Percentiles rank a stretch among this genome's conserved stretches.
Conservation (phyloP, 2,797 vertebrate species). For the Eupleurogrammus muticus region DNA sequence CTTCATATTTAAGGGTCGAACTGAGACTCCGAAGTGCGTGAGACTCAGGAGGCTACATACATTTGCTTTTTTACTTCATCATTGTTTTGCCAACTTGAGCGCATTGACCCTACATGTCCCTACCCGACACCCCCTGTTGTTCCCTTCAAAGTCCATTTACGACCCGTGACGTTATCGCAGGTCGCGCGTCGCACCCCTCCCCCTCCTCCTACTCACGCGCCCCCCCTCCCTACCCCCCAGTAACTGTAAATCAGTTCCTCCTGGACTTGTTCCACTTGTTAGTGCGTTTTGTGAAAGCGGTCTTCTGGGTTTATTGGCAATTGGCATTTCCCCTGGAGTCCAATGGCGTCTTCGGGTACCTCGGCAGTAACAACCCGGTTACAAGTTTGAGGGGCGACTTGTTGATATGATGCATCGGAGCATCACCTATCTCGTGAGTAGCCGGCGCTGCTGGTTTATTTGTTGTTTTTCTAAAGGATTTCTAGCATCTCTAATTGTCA, state of each 20-base stretch:
- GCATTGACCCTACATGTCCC: slow-evolving; percentile 14
- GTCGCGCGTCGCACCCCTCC: not conserved
- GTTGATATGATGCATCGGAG: slow-evolving; percentile 26
- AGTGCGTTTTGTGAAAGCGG: not conserved
- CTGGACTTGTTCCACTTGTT: slow-evolving; percentile 8
- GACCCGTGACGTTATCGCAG: not conserved
- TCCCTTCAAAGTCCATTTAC: no score
- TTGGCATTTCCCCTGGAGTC: not conserved
- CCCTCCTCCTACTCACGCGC: no score
- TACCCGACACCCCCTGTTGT: slow-evolving; percentile 31
- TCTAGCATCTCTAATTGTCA: not conserved
- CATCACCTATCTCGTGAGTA: slow-evolving; percentile 71
- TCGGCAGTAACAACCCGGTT: not conserved
- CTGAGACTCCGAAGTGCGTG: no score
- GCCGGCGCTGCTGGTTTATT: not conserved
- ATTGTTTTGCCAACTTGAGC: not conserved
- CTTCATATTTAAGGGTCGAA: no score
- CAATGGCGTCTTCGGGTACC: not conserved
- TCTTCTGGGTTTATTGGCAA: not conserved
- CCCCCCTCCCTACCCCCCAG: no score
- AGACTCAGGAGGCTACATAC: not conserved
- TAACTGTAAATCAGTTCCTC: slow-evolving; percentile 1
- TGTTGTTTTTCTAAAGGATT: not conserved
- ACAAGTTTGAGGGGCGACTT: not conserved
- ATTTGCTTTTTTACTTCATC: not conserved